These are phyloP conservation scores for Leuciscus idus DNA, from an alignment of 2,113 vertebrate genomes.

Conservation along the genomic window DNA sequence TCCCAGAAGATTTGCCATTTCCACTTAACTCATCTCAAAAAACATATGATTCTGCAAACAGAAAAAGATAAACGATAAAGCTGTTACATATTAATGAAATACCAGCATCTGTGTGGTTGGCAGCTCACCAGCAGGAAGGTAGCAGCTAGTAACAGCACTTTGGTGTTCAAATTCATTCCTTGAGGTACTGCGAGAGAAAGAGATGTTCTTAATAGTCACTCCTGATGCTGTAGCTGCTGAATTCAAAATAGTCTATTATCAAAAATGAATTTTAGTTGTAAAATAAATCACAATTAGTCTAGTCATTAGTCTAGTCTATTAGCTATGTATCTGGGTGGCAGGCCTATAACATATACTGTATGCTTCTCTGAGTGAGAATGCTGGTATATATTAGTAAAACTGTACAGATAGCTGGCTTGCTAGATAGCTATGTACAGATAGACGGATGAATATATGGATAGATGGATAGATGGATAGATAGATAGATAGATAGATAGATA, in stretches of 20 bases:
- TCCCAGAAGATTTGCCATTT: background rate
- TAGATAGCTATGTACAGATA: no score
- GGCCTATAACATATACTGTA: no score
- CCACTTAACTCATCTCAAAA: conserved; percentile 77
- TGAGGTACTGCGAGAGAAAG: conserved; percentile 67
- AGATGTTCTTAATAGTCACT: background rate
- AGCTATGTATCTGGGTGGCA: background rate
- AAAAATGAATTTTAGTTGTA: background rate
- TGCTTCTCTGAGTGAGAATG: background rate
- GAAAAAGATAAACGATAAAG: background rate
- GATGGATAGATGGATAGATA: no score
- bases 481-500: no score
- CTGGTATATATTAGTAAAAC: background rate
- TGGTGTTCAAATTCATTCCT: conserved; percentile 68
- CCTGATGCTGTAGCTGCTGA: background rate
- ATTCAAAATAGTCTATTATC: background rate
- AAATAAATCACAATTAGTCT: background rate
- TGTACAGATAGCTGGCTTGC: no score
- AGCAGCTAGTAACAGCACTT: conserved; percentile 73
- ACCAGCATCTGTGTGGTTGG: background rate
- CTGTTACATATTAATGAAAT: background rate
- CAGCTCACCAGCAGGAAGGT: conserved; percentile 75
- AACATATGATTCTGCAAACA: conserved; percentile 76
- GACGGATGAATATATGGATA: no score
- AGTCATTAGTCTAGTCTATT: background rate